Base-by-base conservation (phyloP, 2,113 vertebrate genomes). In the Gymnogyps californianus region DNA sequence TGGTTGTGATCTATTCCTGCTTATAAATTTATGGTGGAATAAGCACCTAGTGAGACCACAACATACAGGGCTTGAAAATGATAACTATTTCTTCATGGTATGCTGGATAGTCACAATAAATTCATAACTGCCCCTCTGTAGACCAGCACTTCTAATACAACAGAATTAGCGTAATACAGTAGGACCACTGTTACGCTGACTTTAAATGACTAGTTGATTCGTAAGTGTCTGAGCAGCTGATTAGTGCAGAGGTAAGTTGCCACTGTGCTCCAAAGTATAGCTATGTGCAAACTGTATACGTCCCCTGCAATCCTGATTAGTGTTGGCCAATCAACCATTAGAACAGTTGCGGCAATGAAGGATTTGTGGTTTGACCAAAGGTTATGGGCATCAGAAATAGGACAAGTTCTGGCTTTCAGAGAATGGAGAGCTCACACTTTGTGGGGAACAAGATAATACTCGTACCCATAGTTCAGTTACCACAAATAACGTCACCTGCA, bases 201-300 rank as follows among this genome's bases (percentile, higher is more conserved):
- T 91, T 81, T 38, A n/a, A 64, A 49, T 19, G 31, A 42, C 26
- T 29, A 61, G 18, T 26, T 77, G 18, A 65, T 85, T 74, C 7
- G 4, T 13, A 57, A 69, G 31, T 4, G 8, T 20, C 36, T 47
- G 47, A 90, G 61, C 51, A 82, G 49, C 38, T 57, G 49, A 64
- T 58, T 8, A 49, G 21, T 15, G 46, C 44, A 57, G 58, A 36
- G 8, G 21, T 47, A 57, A 77, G 21, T 76, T 77, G 40, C 28
- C 14, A 7, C 5, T 38, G 13, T 15, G 36, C 13, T 90, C 40
- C 34, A 5, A 47, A 65, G 29, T 17, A 42, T 13, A 92, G 54
- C 20, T 36, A 17, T 3, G 22, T 25, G 54, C 36, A 52, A 46
- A 19, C 42, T 18, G 3, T 9, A 3, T 18, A 29, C 0, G 1